Base-by-base conservation (phyloP, 1,140 invertebrate genomes). In the Drosophila erecta region DNA sequence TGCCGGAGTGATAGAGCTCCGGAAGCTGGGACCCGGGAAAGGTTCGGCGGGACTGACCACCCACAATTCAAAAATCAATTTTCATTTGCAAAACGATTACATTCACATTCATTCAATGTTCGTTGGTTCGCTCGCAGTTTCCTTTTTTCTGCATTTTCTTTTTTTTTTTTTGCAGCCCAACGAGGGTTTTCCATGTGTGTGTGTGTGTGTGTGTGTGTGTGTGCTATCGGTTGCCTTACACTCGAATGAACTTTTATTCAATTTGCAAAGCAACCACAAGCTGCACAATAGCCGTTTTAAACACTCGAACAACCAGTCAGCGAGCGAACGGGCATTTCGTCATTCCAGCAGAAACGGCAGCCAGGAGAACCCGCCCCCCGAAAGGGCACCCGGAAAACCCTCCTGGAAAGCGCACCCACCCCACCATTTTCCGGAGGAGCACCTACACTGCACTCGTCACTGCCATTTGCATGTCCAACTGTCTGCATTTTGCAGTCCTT, bases 211-310 rank as follows among this genome's bases (percentile, higher is more conserved):
- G 55, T 57, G 75, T 69, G 38, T 76, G 57, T 37, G 64, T 77
- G 72, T 77, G 89, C 87, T 90, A 90, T 90, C 87, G 87, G 79
- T 81, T 90, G 77, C 60, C 79, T 90, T 87, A 90, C 87, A 91
- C 87, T 91, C 81, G 81, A 90, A 78, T 91, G 87, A 80, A 90
- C 89, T 91, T 90, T 89, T 89, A 87, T 87, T 87, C 84, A 87
- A 87, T 87, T 87, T 87, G 84, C 84, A 87, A 87, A 89, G 84
- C 84, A 87, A 89, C 84, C 84, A 84, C 84, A 87, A 87, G 84
- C 84, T 87, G 84, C 79, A 87, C 84, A 87, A 87, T 87, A 84
- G 84, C 84, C 84, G 79, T 87, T 87, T 89, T 89, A 87, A 89
- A 89, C 84, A 87, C 84, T 89, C 84, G 65, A 84, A 86, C 84